phyloP scores from a whole-genome alignment of 30 jellyfish, hydroid and myxozoan species.

The Pelagia noctiluca region DNA sequence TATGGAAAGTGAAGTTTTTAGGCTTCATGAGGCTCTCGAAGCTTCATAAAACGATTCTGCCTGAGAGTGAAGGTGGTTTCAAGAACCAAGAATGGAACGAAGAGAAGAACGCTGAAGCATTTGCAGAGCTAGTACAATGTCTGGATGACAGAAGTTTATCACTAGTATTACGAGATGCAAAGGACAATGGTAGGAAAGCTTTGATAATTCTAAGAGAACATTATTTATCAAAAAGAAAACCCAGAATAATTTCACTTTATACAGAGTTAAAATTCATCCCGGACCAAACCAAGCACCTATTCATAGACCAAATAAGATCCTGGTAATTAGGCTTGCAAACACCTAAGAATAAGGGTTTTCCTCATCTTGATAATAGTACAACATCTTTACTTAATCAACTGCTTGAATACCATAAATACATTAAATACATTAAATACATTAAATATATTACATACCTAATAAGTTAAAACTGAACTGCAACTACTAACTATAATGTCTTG shows the following conservation, averaged over 20 bases:
- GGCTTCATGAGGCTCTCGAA: slow-evolving; percentile 22
- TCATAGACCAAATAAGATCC: no score
- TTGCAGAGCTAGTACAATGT: slow-evolving; percentile 31
- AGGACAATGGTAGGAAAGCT: slow-evolving; percentile 43
- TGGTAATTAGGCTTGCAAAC: no score
- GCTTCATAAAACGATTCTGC: slow-evolving; percentile 15
- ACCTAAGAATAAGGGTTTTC: no score
- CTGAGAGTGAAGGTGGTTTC: slow-evolving; percentile 19
- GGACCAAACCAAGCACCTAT: no score
- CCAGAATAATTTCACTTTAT: slow-evolving; percentile 24
- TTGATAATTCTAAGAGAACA: slow-evolving; percentile 34
- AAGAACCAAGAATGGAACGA: slow-evolving; percentile 4
- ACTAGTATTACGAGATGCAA: slow-evolving; percentile 16
- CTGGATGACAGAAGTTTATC: slow-evolving; percentile 31
- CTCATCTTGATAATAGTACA: no score
- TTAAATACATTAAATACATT: no score
- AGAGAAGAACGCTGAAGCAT: slow-evolving; percentile 43
- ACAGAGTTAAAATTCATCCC: no score
- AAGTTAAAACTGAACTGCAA: no score
- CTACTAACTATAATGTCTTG: no score
- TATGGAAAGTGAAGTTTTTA: slow-evolving; percentile 24
- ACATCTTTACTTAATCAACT: no score
- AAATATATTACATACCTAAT: no score
- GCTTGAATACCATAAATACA: no score
- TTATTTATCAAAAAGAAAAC: slow-evolving; percentile 20